Base-by-base conservation (phyloP, 2,113 vertebrate genomes). In the Malurus alboscapulatus region DNA sequence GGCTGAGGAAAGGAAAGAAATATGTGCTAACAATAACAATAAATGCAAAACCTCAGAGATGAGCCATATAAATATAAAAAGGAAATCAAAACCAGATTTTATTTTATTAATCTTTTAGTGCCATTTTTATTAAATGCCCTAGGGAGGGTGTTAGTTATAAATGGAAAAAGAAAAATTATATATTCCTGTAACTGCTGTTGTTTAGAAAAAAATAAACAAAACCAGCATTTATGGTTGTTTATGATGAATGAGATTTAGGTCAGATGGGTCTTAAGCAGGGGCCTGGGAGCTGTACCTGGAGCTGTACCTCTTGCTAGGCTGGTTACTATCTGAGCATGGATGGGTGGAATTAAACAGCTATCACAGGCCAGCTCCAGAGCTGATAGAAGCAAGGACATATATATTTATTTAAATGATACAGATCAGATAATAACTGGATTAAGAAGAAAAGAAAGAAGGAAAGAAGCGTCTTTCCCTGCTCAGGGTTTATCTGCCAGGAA, bases 371-470 rank as follows among this genome's bases (percentile, higher is more conserved):
- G 44, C 68, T 81, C 45, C 67, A 55, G 59, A 77, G 40, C 0
- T 74, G 63, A 40, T 48, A 73, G 77, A 74, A 75, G 73, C 34
- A 77, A 86, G n/a, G n/a, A 27, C 48, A 67, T 83, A 59, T 24
- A 19, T 87, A 62, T 87, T 85, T 95, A 89, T 87, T 86, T 79
- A 89, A 93, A 92, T 69, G 42, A 62, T 84, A 66, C n/a, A 63
- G 55, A 79, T 90, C 90, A 83, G 75, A 80, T 93, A 91, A 92
- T 88, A 83, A 83, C 74, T 67, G 44, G 51, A 90, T 88, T 94
- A 92, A 73, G 58, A 80, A 76, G 42, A 47, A 47, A 90, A 85
- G 45, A 59, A 75, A 81, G 54, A 86, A 86, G 48, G 71, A 73
- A 91, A 87, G 82, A 58, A 90, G 26, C 18, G 29, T 88, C 29